Evolutionary conservation across 2,113 vertebrate species (phyloP).

Genomic region (Xenotilapia leptura): DNA sequence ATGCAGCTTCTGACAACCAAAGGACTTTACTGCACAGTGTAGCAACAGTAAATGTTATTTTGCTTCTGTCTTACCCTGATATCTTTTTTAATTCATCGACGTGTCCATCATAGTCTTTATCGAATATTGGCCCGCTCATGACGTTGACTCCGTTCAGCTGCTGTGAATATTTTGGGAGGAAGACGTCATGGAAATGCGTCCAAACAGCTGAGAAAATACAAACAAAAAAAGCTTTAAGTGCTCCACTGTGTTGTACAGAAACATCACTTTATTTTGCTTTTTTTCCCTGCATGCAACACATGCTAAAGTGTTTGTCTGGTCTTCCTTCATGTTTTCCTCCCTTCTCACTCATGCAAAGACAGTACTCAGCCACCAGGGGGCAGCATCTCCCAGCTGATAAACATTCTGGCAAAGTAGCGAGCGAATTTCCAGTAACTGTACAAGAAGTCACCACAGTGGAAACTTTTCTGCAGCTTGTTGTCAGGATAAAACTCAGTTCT

Average conservation of each 20-base stretch:
- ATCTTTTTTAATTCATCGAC: conserved; percentile 70
- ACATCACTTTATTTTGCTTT: neutral
- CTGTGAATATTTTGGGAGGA: conserved; percentile 73
- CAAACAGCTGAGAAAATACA: conserved; percentile 76
- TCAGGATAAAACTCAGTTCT: neutral
- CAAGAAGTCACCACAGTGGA: neutral
- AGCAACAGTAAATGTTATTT: neutral
- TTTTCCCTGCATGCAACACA: neutral
- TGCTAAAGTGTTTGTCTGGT: neutral
- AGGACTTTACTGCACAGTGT: neutral
- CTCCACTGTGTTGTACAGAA: neutral
- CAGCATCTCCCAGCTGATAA: neutral
- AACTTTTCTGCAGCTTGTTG: neutral
- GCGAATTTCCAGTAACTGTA: neutral
- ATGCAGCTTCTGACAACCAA: neutral
- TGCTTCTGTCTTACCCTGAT: conserved; percentile 65
- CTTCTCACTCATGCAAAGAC: neutral
- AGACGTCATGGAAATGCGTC: conserved; percentile 77
- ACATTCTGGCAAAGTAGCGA: neutral
- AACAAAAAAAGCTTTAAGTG: neutral
- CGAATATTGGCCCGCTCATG: conserved; percentile 90
- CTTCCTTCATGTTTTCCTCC: neutral
- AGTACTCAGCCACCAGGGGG: conserved; percentile 17
- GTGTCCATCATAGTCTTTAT: conserved; percentile 83
- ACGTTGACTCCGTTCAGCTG: conserved; percentile 85